Percentiles rank a stretch among this genome's conserved stretches.
Conservation (phyloP, 2,888 invertebrate species). For the Miltochrista miniata region DNA sequence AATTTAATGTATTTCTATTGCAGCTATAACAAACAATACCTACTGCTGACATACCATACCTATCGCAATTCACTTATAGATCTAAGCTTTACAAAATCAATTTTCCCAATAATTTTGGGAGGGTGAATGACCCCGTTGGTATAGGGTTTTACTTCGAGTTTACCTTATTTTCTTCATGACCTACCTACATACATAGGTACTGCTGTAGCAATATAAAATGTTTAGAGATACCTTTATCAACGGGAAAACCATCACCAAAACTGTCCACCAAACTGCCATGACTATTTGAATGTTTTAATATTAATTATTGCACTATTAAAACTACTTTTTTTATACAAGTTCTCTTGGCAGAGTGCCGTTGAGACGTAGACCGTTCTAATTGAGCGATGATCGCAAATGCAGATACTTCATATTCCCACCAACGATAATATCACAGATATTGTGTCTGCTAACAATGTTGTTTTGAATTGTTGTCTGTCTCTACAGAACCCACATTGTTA, state of each 20-base stretch:
- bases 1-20: too few relatives aligned
- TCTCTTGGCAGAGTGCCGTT: not conserved
- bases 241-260: slow-evolving; percentile 1
- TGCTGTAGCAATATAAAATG: not conserved
- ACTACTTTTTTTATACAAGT: not conserved
- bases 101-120: too few relatives aligned
- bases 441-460: slow-evolving; percentile 6
- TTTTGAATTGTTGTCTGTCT: slow-evolving; percentile 4
- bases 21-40: too few relatives aligned
- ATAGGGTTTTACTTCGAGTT: too few relatives aligned
- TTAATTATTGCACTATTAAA: not conserved
- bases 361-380: too few relatives aligned
- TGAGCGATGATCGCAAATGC: not conserved
- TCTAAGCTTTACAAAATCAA: too few relatives aligned
- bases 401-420: slow-evolving; percentile 3
- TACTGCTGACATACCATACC: too few relatives aligned
- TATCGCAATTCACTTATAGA: too few relatives aligned
- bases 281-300: not conserved
- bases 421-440: not conserved
- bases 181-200: too few relatives aligned
- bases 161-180: too few relatives aligned
- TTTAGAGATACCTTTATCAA: slow-evolving; percentile 5
- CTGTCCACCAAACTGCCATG: slow-evolving; percentile 1
- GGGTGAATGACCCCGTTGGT: too few relatives aligned
- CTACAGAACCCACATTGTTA: not conserved